Evolutionary conservation across 2,113 vertebrate genomes (phyloP).

Genomic region (Pandion haliaetus): DNA sequence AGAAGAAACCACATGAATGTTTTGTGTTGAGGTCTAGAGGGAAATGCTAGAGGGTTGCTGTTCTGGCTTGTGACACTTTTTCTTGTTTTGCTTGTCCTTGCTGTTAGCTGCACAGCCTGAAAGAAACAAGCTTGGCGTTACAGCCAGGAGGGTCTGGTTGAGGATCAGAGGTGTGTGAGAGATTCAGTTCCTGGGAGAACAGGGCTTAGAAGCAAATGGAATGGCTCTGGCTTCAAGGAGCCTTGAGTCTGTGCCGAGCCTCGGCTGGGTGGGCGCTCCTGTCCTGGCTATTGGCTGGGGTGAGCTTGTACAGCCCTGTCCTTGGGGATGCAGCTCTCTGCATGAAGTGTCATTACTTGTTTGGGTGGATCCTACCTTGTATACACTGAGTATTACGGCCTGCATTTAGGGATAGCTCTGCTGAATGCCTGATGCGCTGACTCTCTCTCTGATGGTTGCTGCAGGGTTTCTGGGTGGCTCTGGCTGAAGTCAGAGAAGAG

Average conservation of each 20-base stretch:
- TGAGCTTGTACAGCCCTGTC: background rate
- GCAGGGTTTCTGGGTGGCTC: background rate
- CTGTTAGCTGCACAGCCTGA: background rate
- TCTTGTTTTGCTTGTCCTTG: background rate
- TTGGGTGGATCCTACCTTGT: background rate
- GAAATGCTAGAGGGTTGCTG: background rate
- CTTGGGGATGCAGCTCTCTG: background rate
- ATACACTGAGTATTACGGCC: too few relatives aligned
- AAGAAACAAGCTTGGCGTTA: background rate
- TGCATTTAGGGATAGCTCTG: background rate
- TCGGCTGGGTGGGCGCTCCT: background rate
- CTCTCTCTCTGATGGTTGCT: background rate
- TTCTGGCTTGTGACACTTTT: background rate
- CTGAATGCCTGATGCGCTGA: accelerated
- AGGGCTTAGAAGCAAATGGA: background rate
- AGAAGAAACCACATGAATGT: background rate
- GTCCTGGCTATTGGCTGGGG: background rate
- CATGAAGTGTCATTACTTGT: accelerated
- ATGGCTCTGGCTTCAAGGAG: background rate
- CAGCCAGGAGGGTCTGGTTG: background rate
- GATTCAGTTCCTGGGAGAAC: background rate
- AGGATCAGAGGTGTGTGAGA: background rate
- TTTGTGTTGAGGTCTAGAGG: background rate
- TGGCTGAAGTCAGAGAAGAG: background rate
- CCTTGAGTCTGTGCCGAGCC: accelerated